These are phyloP conservation scores for Aldrovandia affinis DNA, from an alignment of 2,797 vertebrate species.

Conservation along the genomic window DNA sequence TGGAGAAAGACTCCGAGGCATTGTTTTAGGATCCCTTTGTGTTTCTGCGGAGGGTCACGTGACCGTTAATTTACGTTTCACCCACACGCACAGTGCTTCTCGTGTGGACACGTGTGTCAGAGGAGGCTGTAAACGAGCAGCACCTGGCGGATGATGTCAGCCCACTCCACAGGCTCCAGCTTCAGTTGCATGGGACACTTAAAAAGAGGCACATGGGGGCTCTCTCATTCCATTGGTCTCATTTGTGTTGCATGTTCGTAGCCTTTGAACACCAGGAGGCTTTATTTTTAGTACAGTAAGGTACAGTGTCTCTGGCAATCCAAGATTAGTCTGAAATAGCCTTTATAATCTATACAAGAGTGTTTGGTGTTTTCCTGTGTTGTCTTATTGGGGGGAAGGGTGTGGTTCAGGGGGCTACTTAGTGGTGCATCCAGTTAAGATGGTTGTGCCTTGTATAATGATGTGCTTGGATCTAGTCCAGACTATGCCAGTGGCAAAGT, in stretches of 20 bases:
- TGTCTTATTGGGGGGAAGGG: neutral
- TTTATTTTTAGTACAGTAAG: neutral
- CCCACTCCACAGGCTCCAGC: constrained; percentile 58
- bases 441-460: too few relatives aligned
- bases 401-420: neutral
- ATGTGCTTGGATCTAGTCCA: neutral
- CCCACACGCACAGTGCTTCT: constrained; percentile 30
- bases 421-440: neutral
- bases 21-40: neutral
- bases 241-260: neutral
- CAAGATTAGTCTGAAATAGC: neutral
- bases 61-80: neutral
- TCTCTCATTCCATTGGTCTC: neutral
- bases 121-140: constrained; percentile 53
- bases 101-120: constrained; percentile 33
- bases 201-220: constrained; percentile 42
- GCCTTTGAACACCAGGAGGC: neutral
- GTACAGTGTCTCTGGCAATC: neutral
- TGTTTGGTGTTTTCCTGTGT: neutral
- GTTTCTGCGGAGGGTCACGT: neutral
- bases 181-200: constrained; percentile 64
- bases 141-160: constrained; percentile 71
- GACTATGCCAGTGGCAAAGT: neutral
- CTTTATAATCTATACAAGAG: neutral
- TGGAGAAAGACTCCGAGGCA: neutral